Conservation (phyloP, 2,113 vertebrate genomes). For the Bombycilla garrulus region DNA sequence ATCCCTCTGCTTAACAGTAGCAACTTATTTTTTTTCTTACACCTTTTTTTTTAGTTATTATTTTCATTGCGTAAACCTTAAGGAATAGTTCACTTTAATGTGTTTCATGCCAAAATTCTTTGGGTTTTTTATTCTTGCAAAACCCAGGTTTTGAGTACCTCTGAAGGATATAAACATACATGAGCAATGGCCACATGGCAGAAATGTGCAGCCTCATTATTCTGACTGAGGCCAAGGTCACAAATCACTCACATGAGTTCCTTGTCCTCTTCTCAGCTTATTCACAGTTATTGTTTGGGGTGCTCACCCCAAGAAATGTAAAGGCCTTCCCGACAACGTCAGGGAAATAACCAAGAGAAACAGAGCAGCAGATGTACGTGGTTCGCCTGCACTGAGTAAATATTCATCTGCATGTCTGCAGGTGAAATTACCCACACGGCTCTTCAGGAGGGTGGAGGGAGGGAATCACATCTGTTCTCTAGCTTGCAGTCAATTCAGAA, state of each 20-base stretch:
- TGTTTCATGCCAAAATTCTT: not conserved
- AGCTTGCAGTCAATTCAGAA: constrained; percentile 33
- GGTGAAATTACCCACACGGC: not conserved
- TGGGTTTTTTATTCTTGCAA: not conserved
- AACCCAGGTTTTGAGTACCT: not conserved
- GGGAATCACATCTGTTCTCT: constrained; percentile 25
- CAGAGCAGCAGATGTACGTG: not conserved
- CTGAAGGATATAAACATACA: not conserved
- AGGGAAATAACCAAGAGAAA: not conserved
- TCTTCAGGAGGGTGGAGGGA: not conserved
- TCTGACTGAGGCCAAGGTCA: not conserved
- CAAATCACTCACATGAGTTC: not conserved
- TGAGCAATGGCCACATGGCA: not conserved
- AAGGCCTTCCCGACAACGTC: not conserved
- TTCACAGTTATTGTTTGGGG: not conserved
- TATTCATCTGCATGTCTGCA: not conserved
- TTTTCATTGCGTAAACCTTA: not conserved
- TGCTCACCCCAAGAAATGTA: not conserved
- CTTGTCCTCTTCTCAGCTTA: not conserved
- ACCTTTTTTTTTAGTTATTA: not conserved
- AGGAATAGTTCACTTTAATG: not conserved
- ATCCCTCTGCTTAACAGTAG: not conserved
- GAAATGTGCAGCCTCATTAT: not conserved
- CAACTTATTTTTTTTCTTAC: not conserved
- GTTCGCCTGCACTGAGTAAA: not conserved